phyloP scores from a whole-genome alignment of 2,113 vertebrate species.

The Apus apus region DNA sequence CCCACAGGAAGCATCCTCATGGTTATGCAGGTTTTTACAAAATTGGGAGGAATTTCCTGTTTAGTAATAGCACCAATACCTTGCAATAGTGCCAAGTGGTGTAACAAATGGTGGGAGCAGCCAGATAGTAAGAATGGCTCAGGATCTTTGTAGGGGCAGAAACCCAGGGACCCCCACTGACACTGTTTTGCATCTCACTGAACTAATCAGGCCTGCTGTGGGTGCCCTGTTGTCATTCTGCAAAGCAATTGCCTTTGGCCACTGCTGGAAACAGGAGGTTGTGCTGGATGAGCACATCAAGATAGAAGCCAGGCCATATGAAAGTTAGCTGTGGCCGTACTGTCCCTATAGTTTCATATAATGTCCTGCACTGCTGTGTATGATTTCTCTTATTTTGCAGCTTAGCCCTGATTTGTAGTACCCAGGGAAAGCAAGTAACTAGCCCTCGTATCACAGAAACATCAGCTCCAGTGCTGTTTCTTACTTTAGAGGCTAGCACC shows the following conservation, averaged over 20 bases:
- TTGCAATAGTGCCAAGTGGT: not conserved
- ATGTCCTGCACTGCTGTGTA: not conserved
- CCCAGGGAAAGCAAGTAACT: not conserved
- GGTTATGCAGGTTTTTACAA: not conserved
- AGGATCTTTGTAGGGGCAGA: not conserved
- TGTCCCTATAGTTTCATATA: not conserved
- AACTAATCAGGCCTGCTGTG: not conserved
- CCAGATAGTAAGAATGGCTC: not conserved
- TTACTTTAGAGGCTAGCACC: not conserved
- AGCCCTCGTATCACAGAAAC: not conserved
- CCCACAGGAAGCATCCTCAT: not conserved
- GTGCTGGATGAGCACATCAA: not conserved
- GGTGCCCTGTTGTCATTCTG: not conserved
- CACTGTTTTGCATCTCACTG: not conserved
- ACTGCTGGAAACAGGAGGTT: not conserved
- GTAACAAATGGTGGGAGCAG: not conserved
- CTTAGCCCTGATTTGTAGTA: not conserved
- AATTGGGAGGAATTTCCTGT: not conserved
- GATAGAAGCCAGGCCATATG: not conserved
- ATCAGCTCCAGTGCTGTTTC: not conserved
- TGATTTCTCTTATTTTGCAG: not conserved
- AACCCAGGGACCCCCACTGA: not conserved
- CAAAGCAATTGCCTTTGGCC: not conserved
- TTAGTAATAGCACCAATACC: not conserved
- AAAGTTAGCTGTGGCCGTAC: not conserved